Conservation (phyloP, 2,888 invertebrate genomes). For the Agriotes lineatus region DNA sequence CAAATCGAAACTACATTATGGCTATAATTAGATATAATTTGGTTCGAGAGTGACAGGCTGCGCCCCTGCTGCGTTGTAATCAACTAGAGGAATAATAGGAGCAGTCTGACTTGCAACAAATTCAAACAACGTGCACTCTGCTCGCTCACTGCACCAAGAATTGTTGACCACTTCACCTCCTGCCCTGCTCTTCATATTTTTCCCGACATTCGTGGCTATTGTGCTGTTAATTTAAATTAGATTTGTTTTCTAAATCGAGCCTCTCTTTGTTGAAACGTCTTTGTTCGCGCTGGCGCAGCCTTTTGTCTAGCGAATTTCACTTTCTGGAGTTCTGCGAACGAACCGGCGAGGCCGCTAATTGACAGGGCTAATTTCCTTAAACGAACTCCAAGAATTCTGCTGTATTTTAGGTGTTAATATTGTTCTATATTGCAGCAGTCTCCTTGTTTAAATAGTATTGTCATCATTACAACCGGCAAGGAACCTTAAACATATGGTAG, state of each 20-base stretch:
- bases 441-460: no score
- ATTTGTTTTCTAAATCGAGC: background rate
- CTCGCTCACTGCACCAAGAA: constrained; percentile 37
- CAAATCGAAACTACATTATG: constrained; percentile 63
- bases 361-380: no score
- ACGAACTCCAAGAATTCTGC: no score
- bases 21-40: constrained; percentile 65
- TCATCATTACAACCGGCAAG: no score
- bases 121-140: constrained; percentile 57
- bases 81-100: constrained; percentile 65
- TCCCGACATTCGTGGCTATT: constrained; percentile 15
- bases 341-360: no score
- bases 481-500: no score
- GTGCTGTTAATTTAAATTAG: constrained; percentile 24
- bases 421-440: no score
- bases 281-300: no score
- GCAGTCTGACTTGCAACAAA: constrained; percentile 66
- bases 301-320: no score
- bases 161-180: constrained; percentile 3
- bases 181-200: background rate
- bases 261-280: background rate
- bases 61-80: constrained; percentile 65
- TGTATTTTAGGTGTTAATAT: no score
- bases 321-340: no score
- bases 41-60: constrained; percentile 63